Conservation (phyloP, 1,140 invertebrate species). For the Elymnias hypermnestra region DNA sequence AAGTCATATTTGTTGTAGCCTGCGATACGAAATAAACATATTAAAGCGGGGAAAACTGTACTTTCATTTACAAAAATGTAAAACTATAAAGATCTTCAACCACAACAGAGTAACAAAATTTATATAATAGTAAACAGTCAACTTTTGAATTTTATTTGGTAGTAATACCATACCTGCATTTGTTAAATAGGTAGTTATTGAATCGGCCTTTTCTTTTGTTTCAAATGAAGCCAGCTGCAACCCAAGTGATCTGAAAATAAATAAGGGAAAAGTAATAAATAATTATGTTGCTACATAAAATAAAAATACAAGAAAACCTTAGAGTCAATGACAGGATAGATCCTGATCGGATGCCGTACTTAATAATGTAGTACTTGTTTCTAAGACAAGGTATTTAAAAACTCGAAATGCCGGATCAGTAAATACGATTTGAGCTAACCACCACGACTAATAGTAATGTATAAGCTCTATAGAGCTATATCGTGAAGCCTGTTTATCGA, state of each 20-base stretch:
- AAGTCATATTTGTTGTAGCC: slow-evolving; percentile 89
- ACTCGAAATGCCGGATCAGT: slow-evolving; percentile 37
- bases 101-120: too few relatives aligned
- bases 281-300: too few relatives aligned
- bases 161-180: slow-evolving; percentile 88
- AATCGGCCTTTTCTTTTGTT: slow-evolving; percentile 89
- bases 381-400: slow-evolving; percentile 29
- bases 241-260: slow-evolving; percentile 81
- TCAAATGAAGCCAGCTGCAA: slow-evolving; percentile 90
- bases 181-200: slow-evolving; percentile 87
- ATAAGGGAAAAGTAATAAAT: too few relatives aligned
- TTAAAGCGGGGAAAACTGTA: too few relatives aligned
- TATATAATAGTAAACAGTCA: too few relatives aligned
- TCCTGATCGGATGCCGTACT: slow-evolving; percentile 7
- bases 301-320: too few relatives aligned
- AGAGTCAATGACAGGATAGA: too few relatives aligned
- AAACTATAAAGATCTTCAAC: too few relatives aligned
- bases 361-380: slow-evolving; percentile 23
- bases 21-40: slow-evolving; percentile 37
- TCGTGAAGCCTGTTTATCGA: slow-evolving; percentile 52
- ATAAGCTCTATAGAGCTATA: slow-evolving; percentile 43
- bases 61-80: too few relatives aligned
- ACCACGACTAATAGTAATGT: slow-evolving; percentile 45
- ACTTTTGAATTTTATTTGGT: too few relatives aligned
- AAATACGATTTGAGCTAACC: slow-evolving; percentile 39